These are phyloP conservation scores for Penaeus japonicus DNA, from an alignment of 1,140 invertebrate genomes.

Conservation along the genomic window DNA sequence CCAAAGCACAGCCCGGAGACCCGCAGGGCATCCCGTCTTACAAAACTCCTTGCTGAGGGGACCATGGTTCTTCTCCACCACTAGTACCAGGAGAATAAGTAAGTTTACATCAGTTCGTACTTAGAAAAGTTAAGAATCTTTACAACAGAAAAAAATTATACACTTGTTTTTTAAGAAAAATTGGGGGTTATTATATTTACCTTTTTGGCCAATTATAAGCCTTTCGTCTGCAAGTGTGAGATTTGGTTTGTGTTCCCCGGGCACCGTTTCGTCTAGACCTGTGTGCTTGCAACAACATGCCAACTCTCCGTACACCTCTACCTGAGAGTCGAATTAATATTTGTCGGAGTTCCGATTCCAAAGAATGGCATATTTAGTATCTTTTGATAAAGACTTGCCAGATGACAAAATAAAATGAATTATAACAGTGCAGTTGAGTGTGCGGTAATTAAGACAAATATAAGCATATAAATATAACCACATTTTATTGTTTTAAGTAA, in stretches of 20 bases:
- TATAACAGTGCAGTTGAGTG: too few species aligned
- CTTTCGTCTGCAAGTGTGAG: constrained; percentile 55
- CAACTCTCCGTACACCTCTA: constrained; percentile 59
- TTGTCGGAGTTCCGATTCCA: not conserved
- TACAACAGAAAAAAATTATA: too few species aligned
- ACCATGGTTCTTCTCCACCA: constrained; percentile 63
- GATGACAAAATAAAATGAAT: too few species aligned
- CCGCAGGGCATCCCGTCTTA: constrained; percentile 83
- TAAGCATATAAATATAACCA: too few species aligned
- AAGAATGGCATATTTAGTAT: not conserved
- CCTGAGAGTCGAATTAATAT: not conserved
- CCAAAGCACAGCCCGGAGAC: constrained; percentile 81
- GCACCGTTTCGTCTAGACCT: constrained; percentile 53
- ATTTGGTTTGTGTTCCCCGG: constrained; percentile 53
- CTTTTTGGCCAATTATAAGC: constrained; percentile 61
- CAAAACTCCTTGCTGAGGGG: constrained; percentile 74
- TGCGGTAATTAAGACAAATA: too few species aligned
- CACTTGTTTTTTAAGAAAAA: too few species aligned
- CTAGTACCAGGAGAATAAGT: not conserved
- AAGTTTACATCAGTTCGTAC: not conserved
- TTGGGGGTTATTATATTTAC: constrained; percentile 16
- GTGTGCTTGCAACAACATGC: constrained; percentile 57
- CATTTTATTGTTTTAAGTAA: too few species aligned
- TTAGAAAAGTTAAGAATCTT: not conserved
- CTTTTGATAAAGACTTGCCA: too few species aligned